phyloP scores from a whole-genome alignment of 2,888 invertebrate species.

The Platycheirus rosarum region DNA sequence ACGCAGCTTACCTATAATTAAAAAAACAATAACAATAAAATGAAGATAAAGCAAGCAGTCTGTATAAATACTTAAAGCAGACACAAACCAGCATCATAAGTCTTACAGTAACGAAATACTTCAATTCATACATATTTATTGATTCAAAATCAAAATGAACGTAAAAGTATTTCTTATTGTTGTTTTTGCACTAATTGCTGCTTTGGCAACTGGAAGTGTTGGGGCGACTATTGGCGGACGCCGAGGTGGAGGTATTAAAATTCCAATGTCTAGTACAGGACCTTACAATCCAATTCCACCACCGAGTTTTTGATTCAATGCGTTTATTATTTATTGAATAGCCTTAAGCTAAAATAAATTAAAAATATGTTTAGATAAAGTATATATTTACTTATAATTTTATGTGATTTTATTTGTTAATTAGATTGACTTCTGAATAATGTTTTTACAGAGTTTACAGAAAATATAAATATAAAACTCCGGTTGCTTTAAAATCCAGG shows the following conservation, averaged over 20 bases:
- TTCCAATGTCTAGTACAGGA: conserved; percentile 6
- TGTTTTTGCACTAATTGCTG: conserved; percentile 1
- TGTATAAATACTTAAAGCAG: neutral
- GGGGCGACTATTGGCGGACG: conserved; percentile 1
- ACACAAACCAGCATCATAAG: neutral
- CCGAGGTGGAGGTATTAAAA: neutral
- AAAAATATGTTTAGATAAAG: no score
- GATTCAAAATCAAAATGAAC: conserved; percentile 12
- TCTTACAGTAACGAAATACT: neutral
- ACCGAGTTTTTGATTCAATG: neutral
- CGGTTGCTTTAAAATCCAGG: no score
- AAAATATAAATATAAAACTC: no score
- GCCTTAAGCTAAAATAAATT: no score
- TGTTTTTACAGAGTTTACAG: no score
- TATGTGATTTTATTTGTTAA: no score
- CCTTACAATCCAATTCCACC: conserved; percentile 17
- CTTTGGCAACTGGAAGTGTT: neutral
- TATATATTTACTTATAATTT: no score
- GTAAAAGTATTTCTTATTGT: conserved; percentile 4
- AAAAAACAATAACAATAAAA: no score
- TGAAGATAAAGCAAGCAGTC: no score
- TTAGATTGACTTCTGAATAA: no score
- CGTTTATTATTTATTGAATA: no score
- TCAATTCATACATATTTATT: neutral
- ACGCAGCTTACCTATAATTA: no score